Percentiles rank a stretch among this genome's conserved stretches.
phyloP scores from a whole-genome alignment of 2,797 vertebrate species.

The Antennarius maculatus region DNA sequence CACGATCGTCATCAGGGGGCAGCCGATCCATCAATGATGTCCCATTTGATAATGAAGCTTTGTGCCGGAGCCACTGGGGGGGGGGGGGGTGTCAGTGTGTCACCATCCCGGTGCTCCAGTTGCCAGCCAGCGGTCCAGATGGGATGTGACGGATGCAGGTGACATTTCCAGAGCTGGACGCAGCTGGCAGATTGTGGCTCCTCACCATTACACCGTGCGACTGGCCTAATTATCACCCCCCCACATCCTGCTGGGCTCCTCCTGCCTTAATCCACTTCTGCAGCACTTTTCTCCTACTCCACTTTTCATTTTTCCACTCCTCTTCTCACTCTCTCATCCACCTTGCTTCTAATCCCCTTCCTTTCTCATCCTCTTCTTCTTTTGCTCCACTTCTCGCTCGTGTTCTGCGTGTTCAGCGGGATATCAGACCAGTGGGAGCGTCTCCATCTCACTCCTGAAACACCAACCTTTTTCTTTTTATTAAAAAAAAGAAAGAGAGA shows the following conservation, averaged over 20 bases:
- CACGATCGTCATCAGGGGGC: constrained; percentile 21
- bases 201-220: constrained; percentile 74
- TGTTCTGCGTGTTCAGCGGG: constrained; percentile 71
- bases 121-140: constrained; percentile 61
- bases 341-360: constrained; percentile 59
- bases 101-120: constrained; percentile 31
- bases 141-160: constrained; percentile 77
- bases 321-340: constrained; percentile 63
- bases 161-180: constrained; percentile 66
- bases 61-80: constrained; percentile 43
- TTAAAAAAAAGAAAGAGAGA: constrained; percentile 10
- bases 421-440: constrained; percentile 60
- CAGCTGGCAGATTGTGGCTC: constrained; percentile 77
- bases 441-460: constrained; percentile 50
- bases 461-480: constrained; percentile 11
- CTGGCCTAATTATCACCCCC: constrained; percentile 78
- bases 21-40: constrained; percentile 48
- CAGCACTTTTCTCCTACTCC: constrained; percentile 60
- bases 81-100: constrained; percentile 55
- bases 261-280: constrained; percentile 68
- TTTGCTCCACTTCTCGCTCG: constrained; percentile 30
- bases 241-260: constrained; percentile 26
- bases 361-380: constrained; percentile 6
- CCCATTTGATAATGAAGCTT: constrained; percentile 36
- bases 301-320: constrained; percentile 58